Percentiles rank a stretch among this genome's conserved stretches.
Evolutionary conservation across 2,797 vertebrate species (phyloP).

Genomic region (Gymnocypris eckloni): DNA sequence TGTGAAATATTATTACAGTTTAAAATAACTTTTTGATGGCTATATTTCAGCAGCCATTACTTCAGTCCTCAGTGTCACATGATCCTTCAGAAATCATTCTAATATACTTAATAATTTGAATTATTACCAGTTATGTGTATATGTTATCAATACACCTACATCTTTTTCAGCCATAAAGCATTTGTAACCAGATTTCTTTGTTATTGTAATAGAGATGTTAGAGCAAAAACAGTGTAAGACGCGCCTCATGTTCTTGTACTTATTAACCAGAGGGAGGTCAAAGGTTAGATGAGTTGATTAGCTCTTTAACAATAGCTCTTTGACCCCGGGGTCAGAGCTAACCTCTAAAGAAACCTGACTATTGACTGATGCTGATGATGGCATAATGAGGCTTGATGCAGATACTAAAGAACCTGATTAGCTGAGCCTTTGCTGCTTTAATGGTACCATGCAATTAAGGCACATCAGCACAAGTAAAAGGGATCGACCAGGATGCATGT

Average conservation of each 20-base stretch:
- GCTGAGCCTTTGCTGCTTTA: conserved; percentile 22
- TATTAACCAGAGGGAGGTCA: conserved; percentile 64
- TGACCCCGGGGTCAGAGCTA: conserved; percentile 61
- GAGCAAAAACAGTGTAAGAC: conserved; percentile 43
- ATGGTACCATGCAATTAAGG: conserved; percentile 33
- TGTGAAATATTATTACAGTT: not conserved
- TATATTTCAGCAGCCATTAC: not conserved
- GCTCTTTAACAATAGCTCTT: conserved; percentile 63
- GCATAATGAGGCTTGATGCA: conserved; percentile 46
- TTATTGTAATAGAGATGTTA: conserved; percentile 48
- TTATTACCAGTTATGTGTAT: not conserved
- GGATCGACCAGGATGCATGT: conserved; percentile 34
- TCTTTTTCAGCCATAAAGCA: not conserved
- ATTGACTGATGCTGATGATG: conserved; percentile 62
- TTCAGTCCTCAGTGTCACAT: not conserved
- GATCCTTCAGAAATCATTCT: not conserved
- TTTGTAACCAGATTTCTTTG: not conserved
- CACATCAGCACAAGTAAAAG: conserved; percentile 17
- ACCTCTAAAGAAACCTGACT: conserved; percentile 55
- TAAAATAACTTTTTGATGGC: not conserved
- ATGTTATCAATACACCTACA: not conserved
- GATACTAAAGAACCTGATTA: conserved; percentile 53
- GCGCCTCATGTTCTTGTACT: conserved; percentile 60
- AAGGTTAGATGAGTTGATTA: conserved; percentile 66
- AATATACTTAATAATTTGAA: not conserved